Conservation (phyloP, 2,888 invertebrate species). For the Parelbella ahira region DNA sequence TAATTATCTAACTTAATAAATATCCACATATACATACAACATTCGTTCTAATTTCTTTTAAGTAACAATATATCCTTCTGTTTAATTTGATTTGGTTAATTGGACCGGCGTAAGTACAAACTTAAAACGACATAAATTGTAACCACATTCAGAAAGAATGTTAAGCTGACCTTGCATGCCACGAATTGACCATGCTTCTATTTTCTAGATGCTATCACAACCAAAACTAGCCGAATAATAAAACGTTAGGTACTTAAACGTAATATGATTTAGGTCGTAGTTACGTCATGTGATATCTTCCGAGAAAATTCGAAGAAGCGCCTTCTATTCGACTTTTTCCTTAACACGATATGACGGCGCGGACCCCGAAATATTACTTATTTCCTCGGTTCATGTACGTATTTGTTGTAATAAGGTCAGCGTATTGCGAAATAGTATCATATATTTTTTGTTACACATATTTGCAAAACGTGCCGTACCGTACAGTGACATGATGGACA, state of each 20-base stretch:
- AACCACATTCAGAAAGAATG: slow-evolving; percentile 11
- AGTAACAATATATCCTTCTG: too few species aligned
- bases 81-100: too few species aligned
- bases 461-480: slow-evolving; percentile 1
- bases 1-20: too few species aligned
- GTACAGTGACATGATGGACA: too few species aligned
- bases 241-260: slow-evolving; percentile 8
- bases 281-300: slow-evolving; percentile 13
- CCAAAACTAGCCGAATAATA: slow-evolving; percentile 10
- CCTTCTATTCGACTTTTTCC: slow-evolving; percentile 27
- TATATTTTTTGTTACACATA: slow-evolving; percentile 22
- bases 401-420: slow-evolving; percentile 28
- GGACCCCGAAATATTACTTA: slow-evolving; percentile 30
- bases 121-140: slow-evolving; percentile 14
- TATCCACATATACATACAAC: too few species aligned
- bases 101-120: slow-evolving; percentile 13
- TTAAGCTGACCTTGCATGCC: slow-evolving; percentile 10
- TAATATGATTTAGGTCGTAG: slow-evolving; percentile 12
- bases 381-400: slow-evolving; percentile 26
- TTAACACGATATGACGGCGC: slow-evolving; percentile 29
- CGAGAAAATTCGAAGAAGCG: slow-evolving; percentile 3
- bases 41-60: too few species aligned
- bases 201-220: slow-evolving; percentile 13
- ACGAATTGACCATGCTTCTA: slow-evolving; percentile 18
- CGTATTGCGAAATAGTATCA: slow-evolving; percentile 30